A percentile compares a stretch with the other conserved stretches of the same genome.
phyloP scores from a whole-genome alignment of 2,113 vertebrate genomes.

The Trematomus loennbergii region DNA sequence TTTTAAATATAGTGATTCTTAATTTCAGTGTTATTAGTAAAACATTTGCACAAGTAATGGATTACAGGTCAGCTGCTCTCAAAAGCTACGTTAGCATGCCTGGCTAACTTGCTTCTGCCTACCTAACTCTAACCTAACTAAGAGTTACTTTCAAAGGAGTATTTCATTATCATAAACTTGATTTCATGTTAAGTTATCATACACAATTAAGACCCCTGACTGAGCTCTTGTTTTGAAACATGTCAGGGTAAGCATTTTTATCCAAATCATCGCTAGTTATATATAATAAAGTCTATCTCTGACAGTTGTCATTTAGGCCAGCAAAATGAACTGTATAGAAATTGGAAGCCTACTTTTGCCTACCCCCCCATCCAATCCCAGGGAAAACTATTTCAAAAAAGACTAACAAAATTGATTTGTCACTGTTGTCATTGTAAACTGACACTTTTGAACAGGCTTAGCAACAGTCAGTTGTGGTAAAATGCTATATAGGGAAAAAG shows the following conservation, averaged over 20 bases:
- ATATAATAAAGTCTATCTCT: not conserved
- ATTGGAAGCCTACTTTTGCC: not conserved
- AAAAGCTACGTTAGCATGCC: not conserved
- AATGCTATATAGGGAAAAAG: not conserved
- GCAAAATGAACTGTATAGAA: not conserved
- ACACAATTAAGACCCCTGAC: not conserved
- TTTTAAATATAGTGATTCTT: not conserved
- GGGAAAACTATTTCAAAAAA: too few species aligned
- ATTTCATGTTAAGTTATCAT: not conserved
- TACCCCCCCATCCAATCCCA: not conserved
- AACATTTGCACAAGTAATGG: too few species aligned
- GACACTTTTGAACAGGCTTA: too few species aligned
- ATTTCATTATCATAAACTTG: not conserved
- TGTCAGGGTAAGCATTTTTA: not conserved
- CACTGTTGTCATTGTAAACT: not conserved
- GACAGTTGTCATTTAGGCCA: not conserved
- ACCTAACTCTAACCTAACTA: not conserved
- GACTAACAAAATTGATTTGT: not conserved
- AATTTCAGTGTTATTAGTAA: too few species aligned
- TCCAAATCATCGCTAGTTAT: not conserved
- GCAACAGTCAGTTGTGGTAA: too few species aligned
- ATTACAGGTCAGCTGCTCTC: not conserved
- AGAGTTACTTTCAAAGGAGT: not conserved
- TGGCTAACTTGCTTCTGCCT: not conserved
- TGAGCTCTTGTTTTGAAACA: not conserved